Evolutionary conservation across 2,888 invertebrate species (phyloP).

Genomic region (Plebejus argus): DNA sequence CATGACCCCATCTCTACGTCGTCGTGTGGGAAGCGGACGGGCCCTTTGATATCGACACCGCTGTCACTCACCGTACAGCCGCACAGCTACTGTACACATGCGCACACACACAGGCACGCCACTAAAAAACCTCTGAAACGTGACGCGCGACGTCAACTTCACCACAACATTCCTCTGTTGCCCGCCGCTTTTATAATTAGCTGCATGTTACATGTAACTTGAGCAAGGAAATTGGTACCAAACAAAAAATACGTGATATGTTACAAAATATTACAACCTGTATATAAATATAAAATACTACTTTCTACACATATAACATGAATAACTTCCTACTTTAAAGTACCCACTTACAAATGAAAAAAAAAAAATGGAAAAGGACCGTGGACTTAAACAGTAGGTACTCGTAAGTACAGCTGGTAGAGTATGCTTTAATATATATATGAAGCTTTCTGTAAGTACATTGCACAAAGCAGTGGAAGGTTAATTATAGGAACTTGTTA

Average conservation of each 20-base stretch:
- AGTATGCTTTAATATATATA: too few relatives aligned
- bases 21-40: slow-evolving; percentile 43
- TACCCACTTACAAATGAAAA: too few relatives aligned
- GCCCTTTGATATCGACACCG: slow-evolving; percentile 45
- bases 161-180: background rate
- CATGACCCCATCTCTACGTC: slow-evolving; percentile 33
- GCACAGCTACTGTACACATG: background rate
- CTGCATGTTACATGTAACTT: slow-evolving; percentile 13
- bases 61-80: slow-evolving; percentile 33
- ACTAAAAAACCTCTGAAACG: background rate
- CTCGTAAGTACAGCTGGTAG: too few relatives aligned
- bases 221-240: background rate
- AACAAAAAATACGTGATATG: background rate
- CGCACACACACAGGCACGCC: background rate
- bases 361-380: too few relatives aligned
- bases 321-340: too few relatives aligned
- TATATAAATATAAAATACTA: too few relatives aligned
- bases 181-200: slow-evolving; percentile 1
- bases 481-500: too few relatives aligned
- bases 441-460: too few relatives aligned
- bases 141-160: background rate
- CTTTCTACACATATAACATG: too few relatives aligned
- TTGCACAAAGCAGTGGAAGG: too few relatives aligned
- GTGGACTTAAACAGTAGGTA: too few relatives aligned
- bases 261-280: too few relatives aligned